Evolutionary conservation across 1,140 invertebrate genomes (phyloP), one percentile per base, ranked within the genome.

Genomic region (Linepithema humile): DNA sequence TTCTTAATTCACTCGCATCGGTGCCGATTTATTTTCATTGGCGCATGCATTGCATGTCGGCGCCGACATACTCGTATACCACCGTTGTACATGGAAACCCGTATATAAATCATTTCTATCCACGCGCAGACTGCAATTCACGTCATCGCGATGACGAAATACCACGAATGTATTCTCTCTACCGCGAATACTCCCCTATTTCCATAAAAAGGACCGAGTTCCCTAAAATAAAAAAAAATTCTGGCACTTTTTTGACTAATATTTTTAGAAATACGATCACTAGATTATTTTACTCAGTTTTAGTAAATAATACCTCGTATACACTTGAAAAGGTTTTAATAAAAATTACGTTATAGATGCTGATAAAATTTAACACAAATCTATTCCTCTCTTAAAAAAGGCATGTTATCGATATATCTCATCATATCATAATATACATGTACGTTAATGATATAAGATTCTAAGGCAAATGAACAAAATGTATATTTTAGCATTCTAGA

Each of bases 111-210:
- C 87, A 88, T 80, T 86, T 88, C 55, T 77, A 83, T 60, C 88
- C 77, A 55, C 69, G 64, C 64, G 78, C 74, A 72, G 65, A 64
- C 83, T 78, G 86, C 86, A 86, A 90, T 90, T 88, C 89, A 85
- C 84, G 89, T 88, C 89, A 82, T 87, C 83, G 55, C 43, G 69
- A 90, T 90, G 87, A 89, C 88, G 88, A 85, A 89, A 89, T 67
- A 83, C 87, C 75, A 7, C 12, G 82, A 87, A 83, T 74, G 45
- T 64, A 73, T 82, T 69, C 50, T 82, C 59, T 69, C 20, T 29
- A 7, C 62, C 26, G 15, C 53, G 53, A 77, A 86, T 50, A 38
- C n/a, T n/a, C 23, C 20, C 7, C 26, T 26, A 67, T 78, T 78
- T 78, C 74, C 60, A 78, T 67, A 55, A 78, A 78, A 78, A 78